Evolutionary conservation across 1,140 invertebrate species (phyloP).

Genomic region (Diachasma alloeum): DNA sequence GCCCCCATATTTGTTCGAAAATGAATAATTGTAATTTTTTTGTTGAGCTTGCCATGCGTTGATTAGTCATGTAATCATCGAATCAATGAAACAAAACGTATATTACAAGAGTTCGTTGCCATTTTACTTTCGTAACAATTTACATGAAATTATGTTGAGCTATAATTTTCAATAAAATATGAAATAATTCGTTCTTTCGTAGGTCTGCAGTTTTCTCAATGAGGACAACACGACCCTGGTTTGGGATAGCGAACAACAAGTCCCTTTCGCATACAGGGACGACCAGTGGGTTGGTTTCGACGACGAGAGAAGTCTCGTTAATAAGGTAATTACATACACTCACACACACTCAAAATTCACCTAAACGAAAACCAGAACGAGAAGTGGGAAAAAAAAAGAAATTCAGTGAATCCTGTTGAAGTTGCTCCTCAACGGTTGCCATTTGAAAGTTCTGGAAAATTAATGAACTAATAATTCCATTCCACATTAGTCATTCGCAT

Average conservation of each 20-base stretch:
- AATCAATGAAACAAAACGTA: neutral
- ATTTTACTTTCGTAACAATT: constrained; percentile 11
- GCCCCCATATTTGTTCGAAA: too few relatives aligned
- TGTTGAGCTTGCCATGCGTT: too few relatives aligned
- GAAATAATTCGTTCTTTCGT: neutral
- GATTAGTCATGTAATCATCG: neutral
- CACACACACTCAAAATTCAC: neutral
- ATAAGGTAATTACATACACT: constrained; percentile 74
- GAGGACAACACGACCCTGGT: constrained; percentile 92
- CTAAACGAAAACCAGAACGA: neutral
- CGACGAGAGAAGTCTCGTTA: constrained; percentile 90
- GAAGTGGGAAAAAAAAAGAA: neutral
- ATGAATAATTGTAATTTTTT: too few relatives aligned
- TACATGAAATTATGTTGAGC: neutral
- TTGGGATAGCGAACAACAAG: constrained; percentile 96
- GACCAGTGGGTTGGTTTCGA: constrained; percentile 97
- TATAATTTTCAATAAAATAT: neutral
- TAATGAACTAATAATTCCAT: neutral
- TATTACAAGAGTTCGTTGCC: neutral
- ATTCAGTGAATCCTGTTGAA: neutral
- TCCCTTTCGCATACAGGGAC: constrained; percentile 89
- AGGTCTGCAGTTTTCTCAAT: constrained; percentile 90
- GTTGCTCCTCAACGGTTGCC: neutral
- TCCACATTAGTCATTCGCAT: neutral
- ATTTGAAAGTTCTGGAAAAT: neutral